Conservation (phyloP, 2,113 vertebrate genomes). For the Pyxicephalus adspersus region DNA sequence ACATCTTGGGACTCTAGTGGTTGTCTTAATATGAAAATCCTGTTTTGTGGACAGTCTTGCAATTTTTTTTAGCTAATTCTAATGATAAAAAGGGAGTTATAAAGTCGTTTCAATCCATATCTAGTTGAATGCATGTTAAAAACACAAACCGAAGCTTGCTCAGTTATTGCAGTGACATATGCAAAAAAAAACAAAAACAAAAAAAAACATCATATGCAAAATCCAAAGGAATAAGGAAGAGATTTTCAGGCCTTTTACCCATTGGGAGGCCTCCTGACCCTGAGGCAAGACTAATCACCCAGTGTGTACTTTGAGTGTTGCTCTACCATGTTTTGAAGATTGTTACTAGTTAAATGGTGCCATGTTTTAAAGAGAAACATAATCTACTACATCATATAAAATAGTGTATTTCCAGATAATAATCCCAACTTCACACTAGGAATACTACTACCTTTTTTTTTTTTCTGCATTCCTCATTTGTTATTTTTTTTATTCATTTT, state of each 20-base stretch:
- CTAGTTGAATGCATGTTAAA: constrained; percentile 94
- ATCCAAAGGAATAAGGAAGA: constrained; percentile 85
- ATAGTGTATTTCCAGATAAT: constrained; percentile 20
- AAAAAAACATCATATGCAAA: constrained; percentile 88
- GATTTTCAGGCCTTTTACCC: constrained; percentile 83
- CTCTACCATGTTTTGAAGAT: constrained; percentile 67
- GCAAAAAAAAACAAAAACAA: constrained; percentile 85
- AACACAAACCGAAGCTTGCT: constrained; percentile 86
- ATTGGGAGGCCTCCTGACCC: constrained; percentile 67
- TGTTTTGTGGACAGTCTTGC: constrained; percentile 92
- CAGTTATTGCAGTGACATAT: constrained; percentile 92
- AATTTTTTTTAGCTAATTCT: constrained; percentile 93
- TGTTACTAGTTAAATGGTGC: constrained; percentile 67
- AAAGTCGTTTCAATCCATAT: constrained; percentile 84
- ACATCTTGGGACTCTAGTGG: constrained; percentile 79
- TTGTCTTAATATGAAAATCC: constrained; percentile 80
- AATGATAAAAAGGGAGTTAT: constrained; percentile 88
- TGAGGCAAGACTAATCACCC: constrained; percentile 37
- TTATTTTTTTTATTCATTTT: constrained; percentile 20
- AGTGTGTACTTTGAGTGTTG: constrained; percentile 39
- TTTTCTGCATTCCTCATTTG: background rate
- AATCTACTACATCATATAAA: constrained; percentile 38
- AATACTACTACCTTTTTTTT: background rate
- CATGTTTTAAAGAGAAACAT: constrained; percentile 55
- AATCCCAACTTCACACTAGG: constrained; percentile 16